Base-by-base conservation (phyloP, 2,888 invertebrate species). In the Leucania comma region DNA sequence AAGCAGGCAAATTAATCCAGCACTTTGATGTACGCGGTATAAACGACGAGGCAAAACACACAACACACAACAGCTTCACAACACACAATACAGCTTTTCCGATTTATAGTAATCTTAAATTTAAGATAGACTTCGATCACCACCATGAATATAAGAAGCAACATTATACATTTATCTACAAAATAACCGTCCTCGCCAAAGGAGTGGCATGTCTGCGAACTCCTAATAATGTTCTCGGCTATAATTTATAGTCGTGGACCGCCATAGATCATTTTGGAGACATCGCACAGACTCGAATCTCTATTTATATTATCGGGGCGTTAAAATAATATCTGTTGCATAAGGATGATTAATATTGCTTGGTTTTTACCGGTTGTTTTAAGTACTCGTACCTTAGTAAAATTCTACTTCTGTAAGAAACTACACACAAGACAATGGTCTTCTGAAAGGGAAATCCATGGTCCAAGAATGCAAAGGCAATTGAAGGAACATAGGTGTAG, bases 211-310 rank as follows among this genome's bases (percentile, higher is more conserved):
- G 81, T 77, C 78, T 79, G 56, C 53, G 20, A 65, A 65, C 62
- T 77, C 81, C 82, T 84, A 82, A 83, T 83, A 83, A 80, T 82
- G 77, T 82, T 82, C 65, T 68, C 62, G 5, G 58, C 67, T n/a
- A 66, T 84, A 83, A 83, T 77, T 83, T 82, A 83, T 84, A 50
- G 72, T 59, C 14, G 3, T n/a, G 29, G 64, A 56, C 58, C 68
- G 69, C 67, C 68, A 84, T 83, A 84, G 82, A 83, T 83, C 84
- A 84, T 62, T 54, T 42, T 42, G 81, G 79, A 81, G 81, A 78
- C 81, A 81, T 60, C 70, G 73, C 69, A 79, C 62, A 79, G 77
- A 76, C 79, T 68, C 22, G 42, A 75, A 68, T 64, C 53, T 68
- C 74, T 75, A 64, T 80, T 81, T 82, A 85, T 80, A 79, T 75